phyloP scores from a whole-genome alignment of 2,797 vertebrate species.

The Masticophis lateralis region DNA sequence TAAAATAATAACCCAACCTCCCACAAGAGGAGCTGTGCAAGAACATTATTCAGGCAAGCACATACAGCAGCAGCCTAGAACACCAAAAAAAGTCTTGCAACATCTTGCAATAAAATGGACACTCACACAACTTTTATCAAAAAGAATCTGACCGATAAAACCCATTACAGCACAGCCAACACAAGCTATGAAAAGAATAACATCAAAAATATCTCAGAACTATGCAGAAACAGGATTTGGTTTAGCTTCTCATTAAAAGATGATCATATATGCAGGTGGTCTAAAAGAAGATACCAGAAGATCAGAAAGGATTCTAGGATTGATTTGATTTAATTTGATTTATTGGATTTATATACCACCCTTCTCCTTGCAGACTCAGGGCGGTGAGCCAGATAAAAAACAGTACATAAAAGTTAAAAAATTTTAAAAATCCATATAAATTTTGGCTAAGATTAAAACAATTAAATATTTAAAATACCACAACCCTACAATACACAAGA shows the following conservation, averaged over 20 bases:
- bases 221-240: not conserved
- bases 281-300: not conserved
- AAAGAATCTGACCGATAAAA: not conserved
- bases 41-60: not conserved
- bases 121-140: too few relatives aligned
- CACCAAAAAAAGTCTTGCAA: not conserved
- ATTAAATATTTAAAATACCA: too few relatives aligned
- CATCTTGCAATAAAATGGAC: not conserved
- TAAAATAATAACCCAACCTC: not conserved
- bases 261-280: not conserved
- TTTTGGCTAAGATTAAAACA: too few relatives aligned
- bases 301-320: not conserved
- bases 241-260: not conserved
- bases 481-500: too few relatives aligned
- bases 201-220: not conserved
- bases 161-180: not conserved
- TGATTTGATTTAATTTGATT: too few relatives aligned
- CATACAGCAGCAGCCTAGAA: not conserved
- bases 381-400: too few relatives aligned
- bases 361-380: too few relatives aligned
- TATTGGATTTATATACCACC: too few relatives aligned
- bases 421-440: too few relatives aligned
- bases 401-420: too few relatives aligned
- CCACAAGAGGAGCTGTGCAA: not conserved
- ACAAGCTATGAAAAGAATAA: not conserved